phyloP scores from a whole-genome alignment of 2,113 vertebrate species.

The Geothlypis trichas region DNA sequence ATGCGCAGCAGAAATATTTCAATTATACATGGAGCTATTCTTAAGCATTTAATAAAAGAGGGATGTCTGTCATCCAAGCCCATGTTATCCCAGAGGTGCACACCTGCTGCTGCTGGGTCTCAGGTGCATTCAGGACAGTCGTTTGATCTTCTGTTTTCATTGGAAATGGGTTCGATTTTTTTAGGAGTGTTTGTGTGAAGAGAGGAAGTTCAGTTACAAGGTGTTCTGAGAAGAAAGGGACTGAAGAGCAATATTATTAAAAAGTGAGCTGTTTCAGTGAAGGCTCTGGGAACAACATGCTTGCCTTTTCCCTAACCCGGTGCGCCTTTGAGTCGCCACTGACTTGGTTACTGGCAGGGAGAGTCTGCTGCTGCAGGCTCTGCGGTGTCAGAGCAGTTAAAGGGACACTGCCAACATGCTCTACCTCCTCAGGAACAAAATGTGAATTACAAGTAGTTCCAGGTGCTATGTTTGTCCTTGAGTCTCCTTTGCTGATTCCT shows the following conservation, averaged over 20 bases:
- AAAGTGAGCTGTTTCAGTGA: neutral
- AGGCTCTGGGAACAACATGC: neutral
- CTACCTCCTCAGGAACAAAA: conserved; percentile 28
- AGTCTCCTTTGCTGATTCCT: conserved; percentile 22
- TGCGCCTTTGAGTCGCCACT: neutral
- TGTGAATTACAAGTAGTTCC: conserved; percentile 43
- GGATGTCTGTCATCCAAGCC: neutral
- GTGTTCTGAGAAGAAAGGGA: neutral
- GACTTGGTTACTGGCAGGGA: neutral
- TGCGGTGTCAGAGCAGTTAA: neutral
- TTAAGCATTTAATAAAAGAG: neutral
- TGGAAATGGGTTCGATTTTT: neutral
- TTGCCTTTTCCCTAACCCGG: neutral
- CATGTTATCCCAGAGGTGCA: neutral
- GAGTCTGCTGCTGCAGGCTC: neutral
- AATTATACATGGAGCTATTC: neutral
- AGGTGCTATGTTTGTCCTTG: conserved; percentile 19
- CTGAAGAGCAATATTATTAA: neutral
- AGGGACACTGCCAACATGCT: neutral
- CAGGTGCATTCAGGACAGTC: neutral
- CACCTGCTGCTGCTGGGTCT: neutral
- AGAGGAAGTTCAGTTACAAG: neutral
- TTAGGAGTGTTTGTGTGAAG: neutral
- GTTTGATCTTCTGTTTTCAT: neutral
- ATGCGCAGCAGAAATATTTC: neutral